Evolutionary conservation across 2,797 vertebrate genomes (phyloP).

Genomic region (Bovichtus variegatus): DNA sequence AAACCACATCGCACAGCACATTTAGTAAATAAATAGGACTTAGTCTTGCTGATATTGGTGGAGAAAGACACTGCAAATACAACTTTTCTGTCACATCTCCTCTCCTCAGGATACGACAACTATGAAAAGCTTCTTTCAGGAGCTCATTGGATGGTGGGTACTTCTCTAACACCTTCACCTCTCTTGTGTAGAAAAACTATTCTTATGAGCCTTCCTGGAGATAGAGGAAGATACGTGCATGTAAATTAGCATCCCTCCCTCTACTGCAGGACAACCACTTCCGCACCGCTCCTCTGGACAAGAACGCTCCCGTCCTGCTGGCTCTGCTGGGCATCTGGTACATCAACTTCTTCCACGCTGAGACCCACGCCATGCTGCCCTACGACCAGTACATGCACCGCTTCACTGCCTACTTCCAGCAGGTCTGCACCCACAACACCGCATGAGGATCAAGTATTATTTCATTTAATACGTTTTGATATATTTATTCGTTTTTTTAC

Average conservation of each 20-base stretch:
- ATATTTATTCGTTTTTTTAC: too few species aligned
- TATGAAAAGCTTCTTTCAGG: constrained; percentile 94
- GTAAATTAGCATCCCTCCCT: not conserved
- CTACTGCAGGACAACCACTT: constrained; percentile 93
- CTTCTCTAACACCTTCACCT: not conserved
- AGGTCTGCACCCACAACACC: constrained; percentile 82
- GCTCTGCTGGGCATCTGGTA: constrained; percentile 97
- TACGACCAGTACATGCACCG: constrained; percentile 99
- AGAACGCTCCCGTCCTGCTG: constrained; percentile 91
- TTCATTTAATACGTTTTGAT: too few species aligned
- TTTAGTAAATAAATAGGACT: not conserved
- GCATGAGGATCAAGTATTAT: not conserved
- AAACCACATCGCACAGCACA: not conserved
- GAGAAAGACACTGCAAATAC: not conserved
- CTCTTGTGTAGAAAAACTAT: not conserved
- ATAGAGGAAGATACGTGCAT: not conserved
- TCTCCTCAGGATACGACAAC: constrained; percentile 92
- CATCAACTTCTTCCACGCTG: constrained; percentile 94
- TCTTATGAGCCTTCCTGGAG: accelerated
- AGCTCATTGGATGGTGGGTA: constrained; percentile 96
- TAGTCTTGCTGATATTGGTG: not conserved
- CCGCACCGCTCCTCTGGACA: constrained; percentile 89
- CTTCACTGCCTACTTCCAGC: constrained; percentile 98
- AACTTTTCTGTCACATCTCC: constrained; percentile 11
- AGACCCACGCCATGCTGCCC: constrained; percentile 95